phyloP scores from a whole-genome alignment of 2,113 vertebrate genomes.

The Sisor rabdophorus region DNA sequence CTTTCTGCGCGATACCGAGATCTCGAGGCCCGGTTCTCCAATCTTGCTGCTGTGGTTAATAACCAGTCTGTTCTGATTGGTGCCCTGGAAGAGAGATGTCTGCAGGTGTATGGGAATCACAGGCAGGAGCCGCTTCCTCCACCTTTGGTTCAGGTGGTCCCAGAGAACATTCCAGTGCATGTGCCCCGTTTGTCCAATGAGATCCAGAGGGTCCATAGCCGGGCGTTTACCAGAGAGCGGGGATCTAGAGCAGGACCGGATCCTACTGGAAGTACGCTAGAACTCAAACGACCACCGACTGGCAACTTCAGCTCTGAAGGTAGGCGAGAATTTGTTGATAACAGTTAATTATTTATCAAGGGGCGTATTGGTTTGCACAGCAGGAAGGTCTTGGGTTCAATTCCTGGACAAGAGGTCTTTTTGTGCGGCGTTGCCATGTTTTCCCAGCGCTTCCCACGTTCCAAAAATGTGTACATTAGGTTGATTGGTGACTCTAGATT shows the following conservation, averaged over 20 bases:
- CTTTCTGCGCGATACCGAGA: conserved; percentile 87
- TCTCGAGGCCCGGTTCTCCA: conserved; percentile 82
- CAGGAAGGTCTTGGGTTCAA: no score
- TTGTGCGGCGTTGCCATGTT: no score
- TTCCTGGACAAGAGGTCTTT: no score
- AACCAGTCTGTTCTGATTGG: conserved; percentile 91
- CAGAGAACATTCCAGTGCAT: conserved; percentile 85
- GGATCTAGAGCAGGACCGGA: conserved; percentile 73
- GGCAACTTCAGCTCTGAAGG: conserved; percentile 86
- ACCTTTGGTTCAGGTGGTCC: conserved; percentile 91
- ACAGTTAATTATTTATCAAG: background rate
- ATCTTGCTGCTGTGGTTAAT: conserved; percentile 85
- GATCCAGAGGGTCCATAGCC: conserved; percentile 82
- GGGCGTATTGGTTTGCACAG: no score
- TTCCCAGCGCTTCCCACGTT: no score
- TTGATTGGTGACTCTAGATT: no score
- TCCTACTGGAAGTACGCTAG: conserved; percentile 66
- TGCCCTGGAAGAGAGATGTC: conserved; percentile 84
- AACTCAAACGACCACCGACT: conserved; percentile 72
- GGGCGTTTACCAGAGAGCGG: conserved; percentile 70
- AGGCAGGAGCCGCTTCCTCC: conserved; percentile 78
- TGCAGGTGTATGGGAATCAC: conserved; percentile 77
- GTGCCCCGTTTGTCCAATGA: conserved; percentile 85
- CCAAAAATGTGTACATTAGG: no score
- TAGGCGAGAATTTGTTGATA: conserved; percentile 57